Base-by-base conservation (phyloP, 1,140 invertebrate genomes). In the Apis laboriosa region DNA sequence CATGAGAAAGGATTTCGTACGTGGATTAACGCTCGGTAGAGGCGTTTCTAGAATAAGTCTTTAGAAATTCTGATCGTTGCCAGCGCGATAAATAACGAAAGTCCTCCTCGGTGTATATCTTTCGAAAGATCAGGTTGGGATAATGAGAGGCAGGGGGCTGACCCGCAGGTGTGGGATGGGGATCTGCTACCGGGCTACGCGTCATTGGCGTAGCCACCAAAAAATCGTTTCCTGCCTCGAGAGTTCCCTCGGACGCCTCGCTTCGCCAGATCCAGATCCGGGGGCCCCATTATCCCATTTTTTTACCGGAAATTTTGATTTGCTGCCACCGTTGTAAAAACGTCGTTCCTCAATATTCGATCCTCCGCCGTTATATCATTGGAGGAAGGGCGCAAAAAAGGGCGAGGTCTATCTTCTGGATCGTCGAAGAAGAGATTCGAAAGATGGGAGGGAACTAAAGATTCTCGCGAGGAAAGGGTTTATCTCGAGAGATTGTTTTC, bases 41-140 rank as follows among this genome's bases (percentile, higher is more conserved):
- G 86, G 90, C 88, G 86, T 87, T 89, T 89, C 85, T 88, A 87
- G 83, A 91, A 87, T 82, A 89, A 88, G 84, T 84, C 89, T 91
- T 88, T 91, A 91, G 86, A 93, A 93, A 89, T 90, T 91, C 90
- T 91, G 91, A 92, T 92, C 90, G 90, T 92, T 93, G 90, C 91
- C 89, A 90, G 90, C 92, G 89, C 90, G 90, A 93, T 93, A 93
- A 94, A 94, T 94, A 94, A 94, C 90, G 90, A 91, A 92, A 92
- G 90, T 91, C 87, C 74, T 77, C 61, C 82, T 80, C 82, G 85
- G 91, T 49, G 72, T 92, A 91, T 93, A 93, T 93, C 90, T 92
- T 93, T 92, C 88, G 89, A 92, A 90, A 92, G 92, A 93, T 93
- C 92, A 92, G 89, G 91, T 92, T 90, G 86, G 92, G 91, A 94